These are phyloP conservation scores for Coelinius sp. DNA, from an alignment of 2,888 invertebrate species.

Conservation along the genomic window DNA sequence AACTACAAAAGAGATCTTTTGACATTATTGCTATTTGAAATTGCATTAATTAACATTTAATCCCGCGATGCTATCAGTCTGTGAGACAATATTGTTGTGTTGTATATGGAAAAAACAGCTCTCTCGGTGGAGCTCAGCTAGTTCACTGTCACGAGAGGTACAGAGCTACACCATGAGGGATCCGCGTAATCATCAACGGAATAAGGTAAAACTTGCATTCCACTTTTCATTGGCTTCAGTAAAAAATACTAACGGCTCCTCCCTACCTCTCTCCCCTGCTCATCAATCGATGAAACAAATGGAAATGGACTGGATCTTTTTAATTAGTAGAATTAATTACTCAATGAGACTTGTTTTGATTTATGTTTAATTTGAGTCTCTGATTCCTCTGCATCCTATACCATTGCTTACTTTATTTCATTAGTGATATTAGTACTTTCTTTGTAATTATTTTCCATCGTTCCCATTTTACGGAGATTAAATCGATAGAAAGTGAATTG, in stretches of 20 bases:
- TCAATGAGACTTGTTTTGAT: too few species aligned
- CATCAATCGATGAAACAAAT: not conserved
- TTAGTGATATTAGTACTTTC: not conserved
- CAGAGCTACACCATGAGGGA: constrained; percentile 75
- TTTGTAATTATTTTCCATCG: not conserved
- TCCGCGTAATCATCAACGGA: constrained; percentile 69
- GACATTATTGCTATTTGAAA: too few species aligned
- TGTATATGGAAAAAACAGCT: constrained; percentile 73
- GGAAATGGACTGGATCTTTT: not conserved
- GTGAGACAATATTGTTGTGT: constrained; percentile 70
- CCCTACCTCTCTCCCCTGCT: constrained; percentile 5
- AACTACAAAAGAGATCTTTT: too few species aligned
- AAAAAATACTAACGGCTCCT: not conserved
- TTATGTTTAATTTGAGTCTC: too few species aligned
- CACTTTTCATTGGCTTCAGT: constrained; percentile 3
- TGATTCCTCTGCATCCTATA: not conserved
- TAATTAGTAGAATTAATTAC: too few species aligned
- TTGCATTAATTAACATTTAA: too few species aligned
- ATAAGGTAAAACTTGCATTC: constrained; percentile 63
- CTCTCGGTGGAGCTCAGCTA: constrained; percentile 78
- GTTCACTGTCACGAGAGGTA: constrained; percentile 76
- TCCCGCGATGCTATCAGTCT: constrained; percentile 49
- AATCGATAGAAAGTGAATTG: too few species aligned
- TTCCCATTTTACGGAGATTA: not conserved
- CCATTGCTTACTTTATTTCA: not conserved